Conservation (phyloP, 2,113 vertebrate species). For the Cyanoderma ruficeps region DNA sequence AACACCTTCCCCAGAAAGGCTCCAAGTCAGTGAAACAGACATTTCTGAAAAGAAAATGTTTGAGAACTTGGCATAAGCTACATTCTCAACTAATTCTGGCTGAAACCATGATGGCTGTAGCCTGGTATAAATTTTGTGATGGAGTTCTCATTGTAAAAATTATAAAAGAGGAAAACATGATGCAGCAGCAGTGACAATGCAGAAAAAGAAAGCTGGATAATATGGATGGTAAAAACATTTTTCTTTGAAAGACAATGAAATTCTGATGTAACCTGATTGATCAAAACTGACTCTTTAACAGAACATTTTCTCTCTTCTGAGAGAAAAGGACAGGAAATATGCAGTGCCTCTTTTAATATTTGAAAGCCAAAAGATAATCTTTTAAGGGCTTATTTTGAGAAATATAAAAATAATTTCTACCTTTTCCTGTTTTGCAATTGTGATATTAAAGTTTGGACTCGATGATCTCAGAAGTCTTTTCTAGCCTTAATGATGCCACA, state of each 20-base stretch:
- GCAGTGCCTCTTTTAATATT: neutral
- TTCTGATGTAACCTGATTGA: neutral
- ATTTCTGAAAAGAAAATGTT: neutral
- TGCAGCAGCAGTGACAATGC: neutral
- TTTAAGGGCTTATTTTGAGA: neutral
- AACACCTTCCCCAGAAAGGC: neutral
- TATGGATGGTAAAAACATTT: neutral
- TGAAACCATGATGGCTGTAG: neutral
- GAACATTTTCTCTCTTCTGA: neutral
- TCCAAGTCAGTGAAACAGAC: neutral
- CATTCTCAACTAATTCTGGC: neutral
- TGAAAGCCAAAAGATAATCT: neutral
- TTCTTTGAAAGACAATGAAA: neutral
- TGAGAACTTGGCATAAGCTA: neutral
- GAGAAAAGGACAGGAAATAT: neutral
- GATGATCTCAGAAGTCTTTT: neutral
- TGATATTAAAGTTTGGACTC: neutral
- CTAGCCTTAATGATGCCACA: neutral
- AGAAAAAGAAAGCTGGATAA: neutral
- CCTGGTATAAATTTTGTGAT: neutral
- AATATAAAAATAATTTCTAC: neutral
- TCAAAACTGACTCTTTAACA: neutral
- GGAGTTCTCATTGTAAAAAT: neutral
- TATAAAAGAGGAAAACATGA: neutral
- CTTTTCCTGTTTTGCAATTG: neutral